Percentiles rank a stretch among this genome's conserved stretches.
phyloP scores from a whole-genome alignment of 2,113 vertebrate species.

The Echinops telfairi region DNA sequence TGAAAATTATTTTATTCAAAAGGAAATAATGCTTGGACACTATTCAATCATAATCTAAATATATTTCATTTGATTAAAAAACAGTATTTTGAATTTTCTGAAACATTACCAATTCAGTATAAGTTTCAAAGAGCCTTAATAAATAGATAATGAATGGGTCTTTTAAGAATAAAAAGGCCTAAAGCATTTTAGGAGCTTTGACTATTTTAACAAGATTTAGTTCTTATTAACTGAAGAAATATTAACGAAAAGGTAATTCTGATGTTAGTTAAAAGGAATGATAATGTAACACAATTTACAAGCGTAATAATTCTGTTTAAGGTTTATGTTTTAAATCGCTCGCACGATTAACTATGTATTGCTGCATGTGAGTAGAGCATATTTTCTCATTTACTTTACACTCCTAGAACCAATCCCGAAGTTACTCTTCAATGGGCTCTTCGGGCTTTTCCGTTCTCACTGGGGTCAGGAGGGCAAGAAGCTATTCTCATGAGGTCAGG shows the following conservation, averaged over 20 bases:
- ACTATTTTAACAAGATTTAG: constrained; percentile 55
- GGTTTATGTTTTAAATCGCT: constrained; percentile 69
- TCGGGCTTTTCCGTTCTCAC: constrained; percentile 43
- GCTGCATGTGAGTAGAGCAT: constrained; percentile 57
- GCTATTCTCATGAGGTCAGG: constrained; percentile 59
- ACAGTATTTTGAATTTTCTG: constrained; percentile 28
- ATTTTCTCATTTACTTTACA: constrained; percentile 70
- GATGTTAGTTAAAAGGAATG: constrained; percentile 68
- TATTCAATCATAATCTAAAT: constrained; percentile 9
- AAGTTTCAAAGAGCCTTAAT: constrained; percentile 25
- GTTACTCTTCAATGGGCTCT: constrained; percentile 55
- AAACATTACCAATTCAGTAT: neutral
- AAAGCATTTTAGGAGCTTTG: constrained; percentile 60
- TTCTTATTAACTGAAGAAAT: constrained; percentile 66
- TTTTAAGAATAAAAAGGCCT: constrained; percentile 50
- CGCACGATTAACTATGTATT: constrained; percentile 57
- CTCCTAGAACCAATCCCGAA: constrained; percentile 61
- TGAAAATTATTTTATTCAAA: constrained; percentile 41
- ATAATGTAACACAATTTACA: constrained; percentile 62
- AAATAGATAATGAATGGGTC: constrained; percentile 57
- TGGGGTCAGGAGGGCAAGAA: constrained; percentile 45
- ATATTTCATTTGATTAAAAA: constrained; percentile 10
- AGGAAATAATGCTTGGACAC: neutral
- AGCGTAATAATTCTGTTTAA: constrained; percentile 64
- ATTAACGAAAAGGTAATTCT: constrained; percentile 66